phyloP scores from a whole-genome alignment of 2,888 invertebrate genomes.

The Cantharis nigra region DNA sequence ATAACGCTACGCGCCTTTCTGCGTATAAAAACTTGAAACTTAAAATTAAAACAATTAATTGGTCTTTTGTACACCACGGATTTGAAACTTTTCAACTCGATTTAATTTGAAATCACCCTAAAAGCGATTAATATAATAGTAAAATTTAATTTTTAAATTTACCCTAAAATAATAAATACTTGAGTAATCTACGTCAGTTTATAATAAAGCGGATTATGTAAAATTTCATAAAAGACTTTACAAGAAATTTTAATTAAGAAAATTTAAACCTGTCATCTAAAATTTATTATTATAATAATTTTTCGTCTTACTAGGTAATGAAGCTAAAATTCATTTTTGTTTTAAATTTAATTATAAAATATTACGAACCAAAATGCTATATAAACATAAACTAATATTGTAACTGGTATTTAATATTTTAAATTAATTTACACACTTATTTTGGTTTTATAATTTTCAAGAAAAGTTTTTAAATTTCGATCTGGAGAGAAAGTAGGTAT shows the following conservation, averaged over 20 bases:
- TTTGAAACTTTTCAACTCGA: neutral
- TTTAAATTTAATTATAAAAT: neutral
- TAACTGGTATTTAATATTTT: too few species aligned
- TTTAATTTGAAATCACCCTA: neutral
- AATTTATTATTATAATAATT: neutral
- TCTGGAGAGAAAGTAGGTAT: neutral
- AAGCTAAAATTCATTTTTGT: neutral
- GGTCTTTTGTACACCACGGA: too few species aligned
- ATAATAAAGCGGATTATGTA: neutral
- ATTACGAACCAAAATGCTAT: neutral
- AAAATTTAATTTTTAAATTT: neutral
- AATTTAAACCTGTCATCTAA: neutral
- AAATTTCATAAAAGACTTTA: neutral
- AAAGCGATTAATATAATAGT: neutral
- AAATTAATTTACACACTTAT: too few species aligned
- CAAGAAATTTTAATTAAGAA: neutral
- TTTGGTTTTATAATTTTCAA: neutral
- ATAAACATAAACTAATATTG: neutral
- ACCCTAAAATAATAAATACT: neutral
- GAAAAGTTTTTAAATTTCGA: neutral
- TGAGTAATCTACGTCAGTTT: neutral
- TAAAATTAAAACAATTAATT: too few species aligned
- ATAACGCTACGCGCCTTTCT: neutral
- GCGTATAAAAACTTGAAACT: too few species aligned
- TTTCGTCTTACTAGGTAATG: neutral